Base-by-base conservation (phyloP, 35 echinoderm and acorn worm species). In the Patiria miniata region DNA sequence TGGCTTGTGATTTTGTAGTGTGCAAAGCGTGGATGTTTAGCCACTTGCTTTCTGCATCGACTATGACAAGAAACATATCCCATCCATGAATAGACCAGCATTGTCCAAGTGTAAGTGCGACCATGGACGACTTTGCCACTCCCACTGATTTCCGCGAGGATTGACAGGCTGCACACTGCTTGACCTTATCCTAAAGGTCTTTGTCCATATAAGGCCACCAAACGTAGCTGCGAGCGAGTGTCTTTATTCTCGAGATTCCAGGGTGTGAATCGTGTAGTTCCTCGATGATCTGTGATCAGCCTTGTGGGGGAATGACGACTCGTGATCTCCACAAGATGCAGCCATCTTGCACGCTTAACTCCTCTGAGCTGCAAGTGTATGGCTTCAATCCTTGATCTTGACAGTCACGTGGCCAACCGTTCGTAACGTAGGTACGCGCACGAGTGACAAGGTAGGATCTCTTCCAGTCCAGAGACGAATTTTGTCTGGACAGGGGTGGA, bases 21-120 rank as follows among this genome's bases (percentile, higher is more conserved):
- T 57, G 53, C 81, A 90, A 93, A 5, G 85, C 61, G n/a, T 83
- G 28, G 21, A 82, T 87, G 15, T 97, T 90, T 42, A 86, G 40
- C 94, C 94, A 93, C 52, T 93, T 97, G 5, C 86, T 91, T 22
- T 92, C 77, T 16, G 90, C 91, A 39, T 97, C 90, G 1, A 97
- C 87, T 5, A 97, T 68, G 8, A 93, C 60, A 8, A 97, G 47
- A 58, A 92, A 86, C 94, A 96, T n/a, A n/a, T 89, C 18, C 86
- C 52, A 4, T 78, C 83, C 40, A 88, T 40, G 7, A 93, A 81
- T 44, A 85, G 86, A 52, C 89, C 93, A 1, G 89, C 86, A 89
- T 85, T 91, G 68, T 95, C 89, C 39, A 88, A 61, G 52, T 90
- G 94, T 5, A 97, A 73, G 22, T 86, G n/a, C 28, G 18, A 53